phyloP scores from a whole-genome alignment of 2,888 invertebrate genomes.

The Megaustenia siamemsis region DNA sequence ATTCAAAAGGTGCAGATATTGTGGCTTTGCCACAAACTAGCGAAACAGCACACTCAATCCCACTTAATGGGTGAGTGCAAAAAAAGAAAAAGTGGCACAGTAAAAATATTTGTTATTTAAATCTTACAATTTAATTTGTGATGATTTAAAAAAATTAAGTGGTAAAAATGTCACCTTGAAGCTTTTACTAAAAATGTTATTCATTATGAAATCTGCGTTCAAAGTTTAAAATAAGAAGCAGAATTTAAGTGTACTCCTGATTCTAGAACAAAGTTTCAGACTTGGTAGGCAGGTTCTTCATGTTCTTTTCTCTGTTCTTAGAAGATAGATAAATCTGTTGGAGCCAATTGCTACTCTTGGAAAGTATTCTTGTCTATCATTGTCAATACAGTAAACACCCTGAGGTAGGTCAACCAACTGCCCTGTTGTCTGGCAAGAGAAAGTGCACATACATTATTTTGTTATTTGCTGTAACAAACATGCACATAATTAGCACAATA shows the following conservation, averaged over 20 bases:
- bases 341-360: slow-evolving; percentile 76
- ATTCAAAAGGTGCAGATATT: no score
- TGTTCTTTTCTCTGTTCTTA: slow-evolving; percentile 67
- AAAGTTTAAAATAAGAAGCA: background rate
- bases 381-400: slow-evolving; percentile 79
- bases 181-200: no score
- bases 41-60: no score
- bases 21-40: no score
- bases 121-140: no score
- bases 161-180: no score
- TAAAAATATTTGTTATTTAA: no score
- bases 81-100: no score
- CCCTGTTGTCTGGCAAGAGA: slow-evolving; percentile 75
- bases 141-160: no score
- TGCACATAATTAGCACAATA: no score
- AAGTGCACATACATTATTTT: background rate
- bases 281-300: slow-evolving; percentile 1
- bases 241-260: background rate
- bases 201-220: background rate
- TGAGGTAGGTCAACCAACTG: slow-evolving; percentile 77
- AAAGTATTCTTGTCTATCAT: slow-evolving; percentile 66
- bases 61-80: no score
- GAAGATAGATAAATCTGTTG: slow-evolving; percentile 69
- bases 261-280: background rate
- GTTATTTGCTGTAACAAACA: background rate